phyloP scores from a whole-genome alignment of 1,140 invertebrate species.

The Plutomurus gul region DNA sequence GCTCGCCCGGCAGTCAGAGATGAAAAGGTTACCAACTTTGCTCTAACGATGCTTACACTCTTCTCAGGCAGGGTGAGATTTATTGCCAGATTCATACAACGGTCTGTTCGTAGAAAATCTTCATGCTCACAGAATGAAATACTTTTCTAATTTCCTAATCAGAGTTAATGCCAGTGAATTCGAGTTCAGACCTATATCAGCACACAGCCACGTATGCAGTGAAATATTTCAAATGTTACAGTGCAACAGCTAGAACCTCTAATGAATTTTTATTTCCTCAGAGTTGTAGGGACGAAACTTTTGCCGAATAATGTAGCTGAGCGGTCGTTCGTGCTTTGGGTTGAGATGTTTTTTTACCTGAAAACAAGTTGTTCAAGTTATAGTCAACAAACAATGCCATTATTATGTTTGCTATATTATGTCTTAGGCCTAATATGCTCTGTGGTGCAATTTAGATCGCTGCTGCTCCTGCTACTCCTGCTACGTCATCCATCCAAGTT shows the following conservation, averaged over 20 bases:
- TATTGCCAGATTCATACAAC: not conserved
- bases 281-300: not conserved
- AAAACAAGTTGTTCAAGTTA: constrained; percentile 30
- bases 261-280: no score
- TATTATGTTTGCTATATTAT: not conserved
- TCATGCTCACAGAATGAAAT: not conserved
- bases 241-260: no score
- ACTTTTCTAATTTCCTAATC: not conserved
- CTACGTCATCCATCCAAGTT: no score
- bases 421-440: not conserved
- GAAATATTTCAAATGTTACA: no score
- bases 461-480: no score
- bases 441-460: no score
- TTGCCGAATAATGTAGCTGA: constrained; percentile 6
- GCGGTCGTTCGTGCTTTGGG: constrained; percentile 11
- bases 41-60: constrained; percentile 1
- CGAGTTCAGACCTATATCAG: no score
- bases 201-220: no score
- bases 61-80: not conserved
- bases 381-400: constrained; percentile 23
- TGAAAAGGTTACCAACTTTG: constrained; percentile 14
- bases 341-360: constrained; percentile 13
- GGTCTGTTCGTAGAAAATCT: not conserved
- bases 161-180: no score
- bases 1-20: constrained; percentile 10